Evolutionary conservation across 2,888 invertebrate genomes (phyloP), one percentile per base, ranked within the genome.

Genomic region (Scaptomyza polygonia): DNA sequence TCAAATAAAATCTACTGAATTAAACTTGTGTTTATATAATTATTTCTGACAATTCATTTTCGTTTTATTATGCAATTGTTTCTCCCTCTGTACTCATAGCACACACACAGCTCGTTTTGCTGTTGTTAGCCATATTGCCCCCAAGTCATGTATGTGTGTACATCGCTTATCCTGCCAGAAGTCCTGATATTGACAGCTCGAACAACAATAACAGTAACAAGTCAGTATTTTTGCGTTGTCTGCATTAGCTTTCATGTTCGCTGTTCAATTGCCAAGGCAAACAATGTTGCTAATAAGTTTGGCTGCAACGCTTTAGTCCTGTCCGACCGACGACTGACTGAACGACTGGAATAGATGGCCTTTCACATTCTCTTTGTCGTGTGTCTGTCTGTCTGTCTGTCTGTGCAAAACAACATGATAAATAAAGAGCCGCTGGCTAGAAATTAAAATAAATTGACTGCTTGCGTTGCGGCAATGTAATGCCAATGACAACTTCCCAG

Each of bases 361-460:
- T 14, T 34, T 34, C 5, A 1, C 32, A 7, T 36, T 14, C 36
- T 7, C 36, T 36, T 36, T 36, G 36, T 40, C 39, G 18, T 32
- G 25, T 6, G n/a, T 3, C 45, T 48, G 42, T 49, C 61, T 57
- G 57, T 55, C 48, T 73, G 72, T 72, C 62, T 63, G 58, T 55
- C 40, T 56, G 27, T 40, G 49, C 43, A 72, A 85, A 85, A 77
- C 80, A 85, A 79, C 79, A 85, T 81, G 79, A 87, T 86, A 88
- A 87, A 87, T 88, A 87, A 86, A 85, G 74, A 63, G 88, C 88
- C 83, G 69, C 59, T 66, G 76, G 88, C 76, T 72, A 79, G 76
- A 88, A 86, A 88, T 88, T 88, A 84, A 88, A 86, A 86, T 82
- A 83, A 84, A 87, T 88, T 88, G 88, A 86, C 77, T 84, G 77